Evolutionary conservation across 35 echinoderm and acorn worm species (phyloP).

Genomic region (Anneissia japonica): DNA sequence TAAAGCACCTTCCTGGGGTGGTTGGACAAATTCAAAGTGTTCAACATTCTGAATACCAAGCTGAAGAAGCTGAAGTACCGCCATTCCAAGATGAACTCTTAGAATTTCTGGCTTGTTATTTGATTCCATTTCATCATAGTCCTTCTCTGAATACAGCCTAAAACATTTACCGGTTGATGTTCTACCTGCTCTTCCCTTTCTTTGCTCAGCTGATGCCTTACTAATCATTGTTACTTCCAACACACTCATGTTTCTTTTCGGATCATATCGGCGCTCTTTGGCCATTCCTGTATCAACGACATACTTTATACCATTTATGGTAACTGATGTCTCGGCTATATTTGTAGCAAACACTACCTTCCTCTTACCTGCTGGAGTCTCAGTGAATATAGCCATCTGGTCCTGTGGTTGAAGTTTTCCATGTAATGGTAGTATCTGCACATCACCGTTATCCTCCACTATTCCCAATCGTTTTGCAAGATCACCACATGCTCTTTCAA

Average conservation of each 20-base stretch:
- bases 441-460: background rate
- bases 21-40: constrained; percentile 34
- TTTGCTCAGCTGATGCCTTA: constrained; percentile 31
- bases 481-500: constrained; percentile 34
- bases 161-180: constrained; percentile 17
- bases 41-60: constrained; percentile 25
- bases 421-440: constrained; percentile 34
- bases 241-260: constrained; percentile 35
- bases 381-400: constrained; percentile 24
- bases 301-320: constrained; percentile 32
- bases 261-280: constrained; percentile 40
- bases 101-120: constrained; percentile 43
- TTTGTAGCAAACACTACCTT: constrained; percentile 53
- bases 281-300: constrained; percentile 42
- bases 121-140: constrained; percentile 11
- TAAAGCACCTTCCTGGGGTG: constrained; percentile 23
- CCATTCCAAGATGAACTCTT: constrained; percentile 43
- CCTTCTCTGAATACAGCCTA: constrained; percentile 29
- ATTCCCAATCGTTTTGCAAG: constrained; percentile 6
- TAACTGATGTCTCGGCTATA: constrained; percentile 42
- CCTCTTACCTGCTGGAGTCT: constrained; percentile 1
- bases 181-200: constrained; percentile 30
- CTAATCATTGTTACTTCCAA: constrained; percentile 32
- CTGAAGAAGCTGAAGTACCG: constrained; percentile 27
- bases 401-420: constrained; percentile 41